Evolutionary conservation across 92 coral and sea anemone species (phyloP).

Genomic region (Pocillopora grandis): DNA sequence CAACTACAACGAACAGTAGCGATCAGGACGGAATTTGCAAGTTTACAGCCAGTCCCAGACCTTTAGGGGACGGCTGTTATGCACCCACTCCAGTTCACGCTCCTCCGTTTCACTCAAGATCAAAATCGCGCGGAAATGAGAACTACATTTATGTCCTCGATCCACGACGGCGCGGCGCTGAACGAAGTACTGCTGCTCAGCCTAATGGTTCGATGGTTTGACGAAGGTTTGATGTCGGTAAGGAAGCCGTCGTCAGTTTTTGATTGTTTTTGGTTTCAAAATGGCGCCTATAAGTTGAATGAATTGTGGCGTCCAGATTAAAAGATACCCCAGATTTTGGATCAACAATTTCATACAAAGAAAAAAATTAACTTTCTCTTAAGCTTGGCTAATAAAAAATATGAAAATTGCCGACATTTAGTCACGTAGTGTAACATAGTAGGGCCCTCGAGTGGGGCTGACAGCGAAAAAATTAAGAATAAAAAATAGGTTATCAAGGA

Average conservation of each 20-base stretch:
- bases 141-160: conserved; percentile 73
- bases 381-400: too few species aligned
- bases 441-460: too few species aligned
- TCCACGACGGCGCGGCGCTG: conserved; percentile 62
- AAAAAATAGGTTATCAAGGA: too few species aligned
- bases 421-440: too few species aligned
- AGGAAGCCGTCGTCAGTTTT: background rate
- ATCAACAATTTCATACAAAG: too few species aligned
- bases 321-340: too few species aligned
- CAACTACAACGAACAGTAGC: conserved; percentile 93
- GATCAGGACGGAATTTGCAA: conserved; percentile 98
- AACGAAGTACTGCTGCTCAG: conserved; percentile 14
- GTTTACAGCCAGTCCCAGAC: conserved; percentile 91
- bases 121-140: conserved; percentile 82
- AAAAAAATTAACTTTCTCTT: too few species aligned
- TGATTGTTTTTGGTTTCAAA: too few species aligned
- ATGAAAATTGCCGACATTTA: too few species aligned
- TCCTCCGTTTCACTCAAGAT: conserved; percentile 74
- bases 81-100: conserved; percentile 79
- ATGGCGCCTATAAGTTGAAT: too few species aligned
- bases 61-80: conserved; percentile 68
- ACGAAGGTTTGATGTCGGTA: conserved; percentile 26
- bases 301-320: too few species aligned
- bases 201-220: conserved; percentile 38
- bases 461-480: too few species aligned